Evolutionary conservation across 2,113 vertebrate species (phyloP), one percentile per base, ranked within the genome.

Genomic region (Columba janthina): DNA sequence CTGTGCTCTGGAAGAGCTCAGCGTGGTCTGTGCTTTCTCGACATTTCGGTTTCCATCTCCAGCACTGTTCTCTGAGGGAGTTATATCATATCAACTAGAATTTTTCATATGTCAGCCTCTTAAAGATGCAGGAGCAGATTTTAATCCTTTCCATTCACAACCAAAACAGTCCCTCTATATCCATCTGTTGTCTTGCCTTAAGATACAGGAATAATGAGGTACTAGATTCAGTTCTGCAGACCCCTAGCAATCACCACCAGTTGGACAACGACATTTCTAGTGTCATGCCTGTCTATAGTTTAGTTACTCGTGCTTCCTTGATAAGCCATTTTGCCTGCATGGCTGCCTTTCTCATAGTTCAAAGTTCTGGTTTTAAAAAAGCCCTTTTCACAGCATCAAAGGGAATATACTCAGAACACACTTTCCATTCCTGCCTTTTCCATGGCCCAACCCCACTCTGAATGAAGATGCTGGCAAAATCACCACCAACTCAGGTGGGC

Each of bases 401-500:
- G 50, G 28, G 80, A 87, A 76, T 36, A 50, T 2, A 34, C 54
- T 66, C 19, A 17, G 31, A n/a, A 61, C 2, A 12, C 21, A n/a
- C 12, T 44, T 90, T 60, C 72, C 64, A 88, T n/a, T 58, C 51
- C 36, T 31, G 22, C 38, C 25, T 46, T 29, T n/a, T 61, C 85
- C 79, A 18, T 31, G 34, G 62, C 71, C 60, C 51, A 51, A 10
- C 12, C 79, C 40, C 16, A 3, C 18, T 53, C 42, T 9, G 26
- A 44, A 46, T 12, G 10, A 81, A 72, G 18, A 21, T 0, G 2
- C 24, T 12, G 28, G 40, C 28, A 88, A 88, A 83, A 86, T 38
- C 46, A 56, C 66, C 75, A 40, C 5, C 42, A 28, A 0, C 38
- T 36, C 32, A 0, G 0, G 53, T 15, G 57, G 46, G 72, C 12